Conservation (phyloP, 2,888 invertebrate genomes). For the Ophion costatus region DNA sequence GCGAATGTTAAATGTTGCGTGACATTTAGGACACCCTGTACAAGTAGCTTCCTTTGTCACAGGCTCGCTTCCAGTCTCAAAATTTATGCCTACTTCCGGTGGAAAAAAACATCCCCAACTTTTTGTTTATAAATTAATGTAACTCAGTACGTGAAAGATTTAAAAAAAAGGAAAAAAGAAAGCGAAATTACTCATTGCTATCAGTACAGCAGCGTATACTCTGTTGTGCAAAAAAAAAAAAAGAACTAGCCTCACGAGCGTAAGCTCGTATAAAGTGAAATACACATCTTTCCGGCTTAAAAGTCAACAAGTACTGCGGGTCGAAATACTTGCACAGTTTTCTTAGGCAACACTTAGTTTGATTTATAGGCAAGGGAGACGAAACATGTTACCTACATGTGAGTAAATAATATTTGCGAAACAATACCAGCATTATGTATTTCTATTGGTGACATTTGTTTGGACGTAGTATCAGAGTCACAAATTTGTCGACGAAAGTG, state of each 20-base stretch:
- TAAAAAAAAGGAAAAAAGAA: not conserved
- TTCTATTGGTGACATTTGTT: not conserved
- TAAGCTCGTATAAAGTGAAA: not conserved
- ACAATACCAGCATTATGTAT: slow-evolving; percentile 1
- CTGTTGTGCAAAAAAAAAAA: slow-evolving; percentile 17
- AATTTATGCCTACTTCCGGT: slow-evolving; percentile 11
- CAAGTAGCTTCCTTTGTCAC: slow-evolving; percentile 42
- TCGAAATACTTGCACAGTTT: slow-evolving; percentile 33
- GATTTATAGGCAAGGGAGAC: not conserved
- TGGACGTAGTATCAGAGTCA: not conserved
- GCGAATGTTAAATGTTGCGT: too few relatives aligned
- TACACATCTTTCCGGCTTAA: slow-evolving; percentile 5
- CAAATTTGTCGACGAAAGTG: slow-evolving; percentile 4
- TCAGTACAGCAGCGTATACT: not conserved
- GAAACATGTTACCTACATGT: not conserved
- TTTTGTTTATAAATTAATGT: not conserved
- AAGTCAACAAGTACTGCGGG: not conserved
- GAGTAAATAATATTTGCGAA: not conserved
- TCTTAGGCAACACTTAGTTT: slow-evolving; percentile 20
- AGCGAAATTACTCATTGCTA: not conserved
- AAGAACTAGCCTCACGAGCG: not conserved
- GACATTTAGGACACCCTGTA: too few relatives aligned
- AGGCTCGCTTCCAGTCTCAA: slow-evolving; percentile 37
- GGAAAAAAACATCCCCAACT: slow-evolving; percentile 4
- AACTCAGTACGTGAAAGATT: not conserved